Evolutionary conservation across 1,140 invertebrate species (phyloP), one percentile per base, ranked within the genome.

Genomic region (Drosophila fuyamai): DNA sequence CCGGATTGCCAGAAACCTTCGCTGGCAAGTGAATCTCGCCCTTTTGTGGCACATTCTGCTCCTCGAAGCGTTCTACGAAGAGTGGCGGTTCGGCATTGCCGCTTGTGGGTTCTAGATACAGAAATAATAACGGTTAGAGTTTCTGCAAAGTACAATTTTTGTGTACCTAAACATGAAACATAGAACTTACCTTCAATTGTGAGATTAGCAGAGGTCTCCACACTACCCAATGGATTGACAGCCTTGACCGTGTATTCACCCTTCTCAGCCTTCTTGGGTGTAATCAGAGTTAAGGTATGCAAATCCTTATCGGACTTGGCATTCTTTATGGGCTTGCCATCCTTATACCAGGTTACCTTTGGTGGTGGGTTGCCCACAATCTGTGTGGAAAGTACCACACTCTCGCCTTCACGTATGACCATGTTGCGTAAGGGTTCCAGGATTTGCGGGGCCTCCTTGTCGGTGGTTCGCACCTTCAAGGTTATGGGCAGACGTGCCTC

Each of bases 1-100:
- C 94, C 23, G 98, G 98, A 92, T 96, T 96, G 14, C 98, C 98
- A 4, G 95, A 95, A 9, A 99, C 97, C 93, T 96, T 97, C 13
- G 97, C 98, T 44, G 94, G 94, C n/a, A 98, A 93, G 67, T 94
- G 95, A 56, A 98, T 95, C 18, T 95, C 96, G 18, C 95, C 95
- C 76, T 97, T 96, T 91, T 97, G 96, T 47, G 96, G 96, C 4
- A 97, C 96, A 18, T 94, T 95, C 63, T 96, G 93, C 92, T 98
- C 97, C 93, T 97, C 95, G 94, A 98, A 98, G 72, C 96, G 94
- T 93, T 98, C 95, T 13, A 96, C 95, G 83, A 98, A 98, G 12
- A 97, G 92, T 58, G 98, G 97, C 62, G 96, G 96, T 93, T 97
- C 96, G 10, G 95, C 95, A 84, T 95, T 95, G 58, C 95, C 94